Evolutionary conservation across 2,797 vertebrate genomes (phyloP), one percentile per base, ranked within the genome.

Genomic region (Stomatorhinus walkeri): DNA sequence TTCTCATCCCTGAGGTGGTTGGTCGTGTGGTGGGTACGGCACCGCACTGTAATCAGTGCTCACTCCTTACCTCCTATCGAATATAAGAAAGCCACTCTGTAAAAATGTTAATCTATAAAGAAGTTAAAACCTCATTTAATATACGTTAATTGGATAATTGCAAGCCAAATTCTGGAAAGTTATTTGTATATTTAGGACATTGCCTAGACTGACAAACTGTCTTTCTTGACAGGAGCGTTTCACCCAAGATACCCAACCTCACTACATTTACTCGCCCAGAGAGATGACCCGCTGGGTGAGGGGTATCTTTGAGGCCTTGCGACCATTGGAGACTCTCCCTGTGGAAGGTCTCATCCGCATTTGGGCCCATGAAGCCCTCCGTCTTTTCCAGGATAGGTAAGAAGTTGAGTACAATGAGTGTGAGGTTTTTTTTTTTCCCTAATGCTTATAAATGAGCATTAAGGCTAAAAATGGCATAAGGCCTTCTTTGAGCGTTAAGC

Each of bases 211-310:
- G 48, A 87, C 0, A 4, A 5, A 24, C 72, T 88, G 24, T 79
- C 68, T 28, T n/a, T 51, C 43, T 49, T 89, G 92, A 12, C 91
- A 99, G 98, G 98, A 99, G 93, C 96, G 98, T 8, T 99, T 99
- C 93, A 99, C 98, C 12, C 98, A 99, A 91, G 98, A 99, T 93
- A 99, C 96, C 0, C 98, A 99, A 89, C 98, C 98, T 0, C 98
- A 99, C 93, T 99, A 99, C 91, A 99, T 99, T 93, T 99, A 99
- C 91, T 99, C 98, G 0, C 98, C 98, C 90, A 97, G 98, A 93
- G 98, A 99, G 93, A 99, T 99, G 98, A 99, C 98, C 2, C 96
- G 98, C n/a, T 99, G 98, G 98, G 98, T 99, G 40, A 96, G 98
- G 90, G 98, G 98, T 0, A 98, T 99, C 93, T 99, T 99, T 0